A percentile compares a stretch with the other conserved stretches of the same genome.
These are phyloP conservation scores for Drosophila prostipennis DNA, from an alignment of 2,888 invertebrate genomes.

Conservation along the genomic window DNA sequence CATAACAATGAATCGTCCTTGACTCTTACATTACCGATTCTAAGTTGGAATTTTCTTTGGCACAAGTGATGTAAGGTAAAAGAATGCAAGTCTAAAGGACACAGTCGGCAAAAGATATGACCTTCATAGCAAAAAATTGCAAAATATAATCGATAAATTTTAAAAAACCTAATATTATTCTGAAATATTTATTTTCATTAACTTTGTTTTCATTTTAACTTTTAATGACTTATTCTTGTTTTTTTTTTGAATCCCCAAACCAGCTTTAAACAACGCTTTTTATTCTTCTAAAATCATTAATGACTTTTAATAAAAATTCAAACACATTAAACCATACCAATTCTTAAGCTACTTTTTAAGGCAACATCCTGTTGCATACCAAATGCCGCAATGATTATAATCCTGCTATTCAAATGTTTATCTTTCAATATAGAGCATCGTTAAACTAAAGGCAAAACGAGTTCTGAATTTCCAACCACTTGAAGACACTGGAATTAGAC, in stretches of 20 bases:
- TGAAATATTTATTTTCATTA: too few relatives aligned
- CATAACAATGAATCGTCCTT: slow-evolving; percentile 20
- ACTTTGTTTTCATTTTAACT: too few relatives aligned
- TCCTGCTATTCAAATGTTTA: slow-evolving; percentile 62
- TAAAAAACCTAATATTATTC: too few relatives aligned
- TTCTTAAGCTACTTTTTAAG: background rate
- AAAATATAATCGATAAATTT: too few relatives aligned
- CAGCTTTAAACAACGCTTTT: too few relatives aligned
- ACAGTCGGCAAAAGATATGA: background rate
- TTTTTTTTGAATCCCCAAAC: too few relatives aligned
- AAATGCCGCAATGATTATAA: slow-evolving; percentile 46
- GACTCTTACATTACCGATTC: slow-evolving; percentile 4
- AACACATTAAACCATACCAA: background rate
- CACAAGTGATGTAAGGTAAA: background rate
- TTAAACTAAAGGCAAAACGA: slow-evolving; percentile 69
- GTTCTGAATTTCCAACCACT: slow-evolving; percentile 72
- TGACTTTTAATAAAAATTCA: too few relatives aligned
- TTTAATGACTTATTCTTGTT: too few relatives aligned
- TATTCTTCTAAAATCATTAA: too few relatives aligned
- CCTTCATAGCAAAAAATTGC: background rate
- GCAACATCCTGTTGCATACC: slow-evolving; percentile 66
- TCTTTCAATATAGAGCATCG: slow-evolving; percentile 69
- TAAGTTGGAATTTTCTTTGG: background rate
- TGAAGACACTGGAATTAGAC: slow-evolving; percentile 49
- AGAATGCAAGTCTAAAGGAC: background rate